Evolutionary conservation across 1,140 invertebrate genomes (phyloP).

Genomic region (Drosophila kurseongensis): DNA sequence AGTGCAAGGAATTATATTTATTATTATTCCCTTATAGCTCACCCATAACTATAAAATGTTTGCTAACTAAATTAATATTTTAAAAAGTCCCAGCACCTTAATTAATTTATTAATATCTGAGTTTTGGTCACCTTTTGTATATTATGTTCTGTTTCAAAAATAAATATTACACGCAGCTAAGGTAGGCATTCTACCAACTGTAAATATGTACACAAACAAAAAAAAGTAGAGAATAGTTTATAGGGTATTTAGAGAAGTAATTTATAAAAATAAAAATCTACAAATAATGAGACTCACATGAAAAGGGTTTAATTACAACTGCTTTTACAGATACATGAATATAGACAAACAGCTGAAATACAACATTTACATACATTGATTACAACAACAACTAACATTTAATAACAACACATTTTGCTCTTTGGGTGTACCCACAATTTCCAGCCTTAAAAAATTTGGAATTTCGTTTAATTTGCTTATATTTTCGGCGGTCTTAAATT

Average conservation of each 20-base stretch:
- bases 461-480: conserved; percentile 6
- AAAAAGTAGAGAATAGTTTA: conserved; percentile 2
- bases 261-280: conserved; percentile 34
- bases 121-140: conserved; percentile 24
- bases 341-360: conserved; percentile 58
- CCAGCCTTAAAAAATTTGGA: conserved; percentile 42
- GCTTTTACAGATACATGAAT: conserved; percentile 33
- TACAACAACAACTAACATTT: conserved; percentile 81
- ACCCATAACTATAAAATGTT: not conserved
- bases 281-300: conserved; percentile 66
- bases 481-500: conserved; percentile 4
- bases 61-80: not conserved
- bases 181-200: conserved; percentile 14
- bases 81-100: no score
- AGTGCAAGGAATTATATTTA: not conserved
- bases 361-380: conserved; percentile 75
- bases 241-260: conserved; percentile 10
- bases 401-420: conserved; percentile 50
- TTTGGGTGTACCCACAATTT: conserved; percentile 38
- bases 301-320: conserved; percentile 24
- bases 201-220: conserved; percentile 21
- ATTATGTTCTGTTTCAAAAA: not conserved
- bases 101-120: not conserved
- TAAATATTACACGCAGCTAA: conserved; percentile 9
- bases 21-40: not conserved